These are phyloP conservation scores for Calliopum simillimum DNA, from an alignment of 2,888 invertebrate genomes.

Conservation along the genomic window DNA sequence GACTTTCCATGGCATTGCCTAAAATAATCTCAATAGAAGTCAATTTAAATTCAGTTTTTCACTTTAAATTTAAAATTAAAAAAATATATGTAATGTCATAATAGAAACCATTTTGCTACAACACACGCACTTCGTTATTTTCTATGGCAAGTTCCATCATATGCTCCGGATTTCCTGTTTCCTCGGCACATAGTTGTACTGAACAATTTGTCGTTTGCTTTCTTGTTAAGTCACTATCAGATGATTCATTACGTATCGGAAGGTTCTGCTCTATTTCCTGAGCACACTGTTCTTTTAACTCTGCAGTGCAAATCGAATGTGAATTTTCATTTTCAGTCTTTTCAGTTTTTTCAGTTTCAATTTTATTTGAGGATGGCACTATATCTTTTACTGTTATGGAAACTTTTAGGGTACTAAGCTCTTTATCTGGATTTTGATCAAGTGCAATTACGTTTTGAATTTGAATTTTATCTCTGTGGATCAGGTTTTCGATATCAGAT, in stretches of 20 bases:
- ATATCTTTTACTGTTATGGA: neutral
- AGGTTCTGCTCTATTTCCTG: too few relatives aligned
- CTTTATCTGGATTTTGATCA: neutral
- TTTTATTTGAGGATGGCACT: neutral
- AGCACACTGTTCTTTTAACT: too few relatives aligned
- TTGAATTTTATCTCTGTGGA: neutral
- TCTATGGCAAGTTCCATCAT: neutral
- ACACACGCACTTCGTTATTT: conserved; percentile 40
- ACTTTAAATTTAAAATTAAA: neutral
- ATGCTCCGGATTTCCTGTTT: neutral
- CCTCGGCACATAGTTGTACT: too few relatives aligned
- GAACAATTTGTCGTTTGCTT: too few relatives aligned
- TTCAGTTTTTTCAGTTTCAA: neutral
- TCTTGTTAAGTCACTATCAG: too few relatives aligned
- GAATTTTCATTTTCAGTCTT: neutral
- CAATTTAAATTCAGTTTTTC: conserved; percentile 1
- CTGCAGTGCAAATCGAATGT: neutral
- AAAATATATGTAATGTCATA: conserved; percentile 1
- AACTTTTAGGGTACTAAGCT: neutral
- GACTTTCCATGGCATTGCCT: conserved; percentile 4
- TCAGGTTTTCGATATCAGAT: conserved; percentile 46
- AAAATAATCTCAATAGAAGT: conserved; percentile 28
- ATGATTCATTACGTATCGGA: too few relatives aligned
- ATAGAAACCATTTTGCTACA: conserved; percentile 15
- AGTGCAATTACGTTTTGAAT: neutral